Conservation (phyloP, 2,888 invertebrate species). For the Mimas tiliae region DNA sequence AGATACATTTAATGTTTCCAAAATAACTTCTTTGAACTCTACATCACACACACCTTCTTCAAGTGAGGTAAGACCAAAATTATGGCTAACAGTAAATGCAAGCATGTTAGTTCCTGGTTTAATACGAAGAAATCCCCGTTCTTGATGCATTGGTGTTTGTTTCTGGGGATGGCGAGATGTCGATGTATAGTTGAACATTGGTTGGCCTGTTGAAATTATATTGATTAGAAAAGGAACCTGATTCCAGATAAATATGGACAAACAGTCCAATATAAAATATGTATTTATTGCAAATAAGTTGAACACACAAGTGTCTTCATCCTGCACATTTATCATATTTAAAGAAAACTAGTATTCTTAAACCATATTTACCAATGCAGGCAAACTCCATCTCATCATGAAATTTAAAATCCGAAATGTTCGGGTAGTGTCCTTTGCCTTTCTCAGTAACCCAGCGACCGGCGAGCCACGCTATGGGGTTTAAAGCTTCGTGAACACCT, state of each 20-base stretch:
- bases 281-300: too few species aligned
- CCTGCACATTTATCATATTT: too few species aligned
- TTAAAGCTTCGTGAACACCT: constrained; percentile 73
- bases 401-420: constrained; percentile 83
- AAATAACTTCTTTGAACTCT: constrained; percentile 67
- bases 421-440: constrained; percentile 84
- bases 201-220: constrained; percentile 76
- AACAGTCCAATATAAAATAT: too few species aligned
- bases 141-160: constrained; percentile 85
- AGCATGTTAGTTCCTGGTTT: constrained; percentile 81
- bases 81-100: constrained; percentile 85
- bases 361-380: constrained; percentile 67
- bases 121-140: constrained; percentile 85
- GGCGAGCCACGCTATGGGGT: constrained; percentile 84
- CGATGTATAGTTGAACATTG: constrained; percentile 84
- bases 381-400: constrained; percentile 83
- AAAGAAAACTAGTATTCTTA: too few species aligned
- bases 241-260: too few species aligned
- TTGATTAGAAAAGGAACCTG: too few species aligned
- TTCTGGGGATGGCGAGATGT: constrained; percentile 80
- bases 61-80: constrained; percentile 85
- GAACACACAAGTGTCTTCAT: too few species aligned
- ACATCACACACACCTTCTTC: constrained; percentile 84
- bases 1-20: constrained; percentile 75
- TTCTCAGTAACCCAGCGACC: constrained; percentile 84